Conservation (phyloP, 2,888 invertebrate genomes). For the Amblyjoppa proteus region DNA sequence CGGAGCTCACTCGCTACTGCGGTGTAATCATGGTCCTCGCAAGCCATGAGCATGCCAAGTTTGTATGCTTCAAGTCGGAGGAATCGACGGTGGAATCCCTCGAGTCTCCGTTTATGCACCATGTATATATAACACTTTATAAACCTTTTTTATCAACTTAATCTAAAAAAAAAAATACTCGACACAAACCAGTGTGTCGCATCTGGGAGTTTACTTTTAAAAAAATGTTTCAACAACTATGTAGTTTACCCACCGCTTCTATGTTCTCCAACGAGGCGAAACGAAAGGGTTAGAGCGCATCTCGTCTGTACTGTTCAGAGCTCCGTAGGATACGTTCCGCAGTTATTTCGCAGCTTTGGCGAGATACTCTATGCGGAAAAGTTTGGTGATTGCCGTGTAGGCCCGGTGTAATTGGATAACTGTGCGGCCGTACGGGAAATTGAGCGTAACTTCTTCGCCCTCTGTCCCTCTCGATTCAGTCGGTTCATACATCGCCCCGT, state of each 20-base stretch:
- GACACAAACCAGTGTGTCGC: neutral
- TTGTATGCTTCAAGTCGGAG: neutral
- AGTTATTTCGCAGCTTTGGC: conserved; percentile 61
- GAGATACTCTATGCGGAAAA: conserved; percentile 59
- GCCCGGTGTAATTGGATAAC: conserved; percentile 71
- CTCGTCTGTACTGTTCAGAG: conserved; percentile 1
- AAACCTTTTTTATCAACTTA: neutral
- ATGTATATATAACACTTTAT: neutral
- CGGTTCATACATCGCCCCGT: neutral
- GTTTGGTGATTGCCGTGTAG: conserved; percentile 68
- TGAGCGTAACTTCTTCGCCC: conserved; percentile 70
- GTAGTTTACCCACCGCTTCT: conserved; percentile 22
- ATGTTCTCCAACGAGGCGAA: conserved; percentile 35
- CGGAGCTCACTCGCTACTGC: neutral
- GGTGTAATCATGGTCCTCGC: neutral
- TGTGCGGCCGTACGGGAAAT: conserved; percentile 71
- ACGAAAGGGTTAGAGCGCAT: conserved; percentile 29
- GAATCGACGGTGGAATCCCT: neutral
- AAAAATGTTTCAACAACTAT: neutral
- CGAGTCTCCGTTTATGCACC: neutral
- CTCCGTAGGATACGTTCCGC: conserved; percentile 31
- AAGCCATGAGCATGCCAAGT: neutral
- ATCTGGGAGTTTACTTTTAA: conserved; percentile 4
- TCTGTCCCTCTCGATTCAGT: conserved; percentile 9
- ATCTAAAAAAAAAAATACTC: neutral